phyloP scores from a whole-genome alignment of 2,888 invertebrate species.

The Galerucella pusilla region DNA sequence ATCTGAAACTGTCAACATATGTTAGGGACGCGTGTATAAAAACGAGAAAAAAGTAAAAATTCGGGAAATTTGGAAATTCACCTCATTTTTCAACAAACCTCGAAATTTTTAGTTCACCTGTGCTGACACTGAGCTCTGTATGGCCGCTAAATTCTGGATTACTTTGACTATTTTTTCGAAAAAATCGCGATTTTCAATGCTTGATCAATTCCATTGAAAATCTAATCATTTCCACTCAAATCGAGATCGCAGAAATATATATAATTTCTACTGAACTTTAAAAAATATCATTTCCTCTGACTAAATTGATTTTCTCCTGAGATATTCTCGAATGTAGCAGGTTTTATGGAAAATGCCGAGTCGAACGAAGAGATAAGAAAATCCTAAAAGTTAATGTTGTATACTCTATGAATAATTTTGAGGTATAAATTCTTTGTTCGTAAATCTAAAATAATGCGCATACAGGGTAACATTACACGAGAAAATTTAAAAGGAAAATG shows the following conservation, averaged over 20 bases:
- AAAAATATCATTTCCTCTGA: constrained; percentile 40
- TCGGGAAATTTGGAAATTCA: too few relatives aligned
- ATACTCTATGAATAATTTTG: constrained; percentile 31
- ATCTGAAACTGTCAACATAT: too few relatives aligned
- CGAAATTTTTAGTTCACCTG: too few relatives aligned
- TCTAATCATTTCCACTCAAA: constrained; percentile 18
- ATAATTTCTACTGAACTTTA: constrained; percentile 34
- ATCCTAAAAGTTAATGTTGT: constrained; percentile 33
- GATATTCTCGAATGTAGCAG: constrained; percentile 25
- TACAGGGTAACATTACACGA: not conserved
- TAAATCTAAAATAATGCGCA: constrained; percentile 5
- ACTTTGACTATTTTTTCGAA: too few relatives aligned
- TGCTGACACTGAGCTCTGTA: too few relatives aligned
- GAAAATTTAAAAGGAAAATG: not conserved
- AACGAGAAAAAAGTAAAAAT: too few relatives aligned
- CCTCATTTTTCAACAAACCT: too few relatives aligned
- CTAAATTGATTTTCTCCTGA: constrained; percentile 38
- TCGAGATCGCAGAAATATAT: constrained; percentile 23
- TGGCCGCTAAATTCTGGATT: too few relatives aligned
- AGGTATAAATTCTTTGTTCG: constrained; percentile 21
- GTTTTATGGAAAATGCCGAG: constrained; percentile 28
- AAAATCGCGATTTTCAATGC: too few relatives aligned
- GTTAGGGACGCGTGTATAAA: too few relatives aligned
- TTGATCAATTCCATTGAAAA: not conserved
- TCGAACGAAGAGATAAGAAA: constrained; percentile 30